Conservation (phyloP, 2,113 vertebrate genomes). For the Burhinus oedicnemus region DNA sequence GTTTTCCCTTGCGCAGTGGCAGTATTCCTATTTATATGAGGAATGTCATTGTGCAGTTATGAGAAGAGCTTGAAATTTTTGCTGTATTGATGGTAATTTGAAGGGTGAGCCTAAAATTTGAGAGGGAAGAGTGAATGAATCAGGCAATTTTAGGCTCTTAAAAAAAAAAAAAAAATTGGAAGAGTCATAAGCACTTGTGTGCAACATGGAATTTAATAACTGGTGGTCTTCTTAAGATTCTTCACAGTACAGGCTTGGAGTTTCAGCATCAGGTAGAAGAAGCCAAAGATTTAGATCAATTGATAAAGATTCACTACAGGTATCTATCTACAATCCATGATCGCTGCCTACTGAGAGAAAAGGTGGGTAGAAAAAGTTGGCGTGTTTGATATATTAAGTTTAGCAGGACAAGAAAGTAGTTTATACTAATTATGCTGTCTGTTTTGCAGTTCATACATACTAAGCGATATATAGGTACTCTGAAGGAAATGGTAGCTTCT, state of each 20-base stretch:
- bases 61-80: background rate
- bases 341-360: slow-evolving; percentile 94
- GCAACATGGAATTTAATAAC: background rate
- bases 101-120: background rate
- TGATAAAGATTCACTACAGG: slow-evolving; percentile 98
- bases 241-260: slow-evolving; percentile 96
- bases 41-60: background rate
- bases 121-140: background rate
- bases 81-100: background rate
- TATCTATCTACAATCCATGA: slow-evolving; percentile 97
- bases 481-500: background rate
- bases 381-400: background rate
- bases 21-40: background rate
- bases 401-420: background rate
- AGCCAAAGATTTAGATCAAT: slow-evolving; percentile 96
- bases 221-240: slow-evolving; percentile 81
- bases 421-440: background rate
- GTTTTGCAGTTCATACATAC: background rate
- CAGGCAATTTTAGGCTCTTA: background rate
- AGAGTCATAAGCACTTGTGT: background rate
- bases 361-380: slow-evolving; percentile 73
- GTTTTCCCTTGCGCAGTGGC: background rate
- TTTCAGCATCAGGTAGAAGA: slow-evolving; percentile 98
- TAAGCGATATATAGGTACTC: background rate
- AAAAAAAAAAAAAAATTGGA: background rate